phyloP scores from a whole-genome alignment of 2,888 invertebrate genomes.

The Nemotelus nigrinus region DNA sequence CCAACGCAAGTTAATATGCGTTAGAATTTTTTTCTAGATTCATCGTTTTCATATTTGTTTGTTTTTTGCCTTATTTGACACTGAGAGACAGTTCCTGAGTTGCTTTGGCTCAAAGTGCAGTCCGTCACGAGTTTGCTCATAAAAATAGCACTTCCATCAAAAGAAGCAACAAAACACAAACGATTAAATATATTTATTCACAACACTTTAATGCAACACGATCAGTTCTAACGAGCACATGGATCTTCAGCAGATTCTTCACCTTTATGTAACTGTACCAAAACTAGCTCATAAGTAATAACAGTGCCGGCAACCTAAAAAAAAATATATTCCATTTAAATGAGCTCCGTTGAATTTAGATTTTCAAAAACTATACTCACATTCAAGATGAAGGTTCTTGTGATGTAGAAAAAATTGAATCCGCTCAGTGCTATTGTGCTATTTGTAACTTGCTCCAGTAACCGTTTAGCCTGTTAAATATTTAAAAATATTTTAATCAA shows the following conservation, averaged over 20 bases:
- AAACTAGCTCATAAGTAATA: conserved; percentile 64
- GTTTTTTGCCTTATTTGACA: too few species aligned
- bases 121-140: too few species aligned
- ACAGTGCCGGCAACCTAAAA: conserved; percentile 71
- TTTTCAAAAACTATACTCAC: conserved; percentile 58
- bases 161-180: not conserved
- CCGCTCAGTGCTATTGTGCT: conserved; percentile 68
- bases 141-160: not conserved
- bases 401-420: conserved; percentile 68
- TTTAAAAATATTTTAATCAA: not conserved
- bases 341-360: not conserved
- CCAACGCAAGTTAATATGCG: too few species aligned
- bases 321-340: conserved; percentile 18
- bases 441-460: conserved; percentile 67
- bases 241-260: conserved; percentile 54
- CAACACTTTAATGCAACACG: not conserved
- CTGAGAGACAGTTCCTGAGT: too few species aligned
- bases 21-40: too few species aligned
- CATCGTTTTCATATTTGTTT: too few species aligned
- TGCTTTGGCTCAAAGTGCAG: too few species aligned
- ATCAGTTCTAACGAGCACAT: conserved; percentile 44
- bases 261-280: conserved; percentile 53
- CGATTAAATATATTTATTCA: not conserved
- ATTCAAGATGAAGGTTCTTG: conserved; percentile 67
- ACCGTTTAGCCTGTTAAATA: conserved; percentile 65